Percentiles rank a stretch among this genome's conserved stretches.
phyloP scores from a whole-genome alignment of 2,113 vertebrate species.

The Dicrurus megarhynchus region DNA sequence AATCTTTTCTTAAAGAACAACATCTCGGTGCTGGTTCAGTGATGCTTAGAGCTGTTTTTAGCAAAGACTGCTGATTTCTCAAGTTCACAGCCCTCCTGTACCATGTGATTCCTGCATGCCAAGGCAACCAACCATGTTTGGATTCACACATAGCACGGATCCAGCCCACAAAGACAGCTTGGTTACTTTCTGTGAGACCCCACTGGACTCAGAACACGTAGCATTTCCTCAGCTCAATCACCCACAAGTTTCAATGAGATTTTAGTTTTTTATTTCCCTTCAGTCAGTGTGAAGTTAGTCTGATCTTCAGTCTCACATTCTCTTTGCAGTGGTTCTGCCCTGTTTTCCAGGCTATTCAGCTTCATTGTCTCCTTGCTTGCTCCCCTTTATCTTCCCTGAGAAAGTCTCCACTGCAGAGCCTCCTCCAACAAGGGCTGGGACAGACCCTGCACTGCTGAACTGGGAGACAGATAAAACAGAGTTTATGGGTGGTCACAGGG shows the following conservation, averaged over 20 bases:
- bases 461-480: not conserved
- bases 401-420: not conserved
- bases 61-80: not conserved
- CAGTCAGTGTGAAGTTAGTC: not conserved
- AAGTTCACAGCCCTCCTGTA: not conserved
- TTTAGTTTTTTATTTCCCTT: not conserved
- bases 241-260: not conserved
- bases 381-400: not conserved
- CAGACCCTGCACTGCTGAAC: not conserved
- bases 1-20: not conserved
- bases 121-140: not conserved
- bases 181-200: not conserved
- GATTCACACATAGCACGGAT: fast-evolving
- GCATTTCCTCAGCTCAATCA: not conserved
- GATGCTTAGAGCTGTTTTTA: not conserved
- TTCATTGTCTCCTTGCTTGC: not conserved
- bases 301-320: not conserved
- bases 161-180: not conserved
- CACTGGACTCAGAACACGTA: not conserved
- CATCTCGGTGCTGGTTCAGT: not conserved
- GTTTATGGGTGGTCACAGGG: not conserved
- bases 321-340: not conserved
- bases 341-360: not conserved
- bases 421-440: not conserved
- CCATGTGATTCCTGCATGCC: not conserved